Evolutionary conservation across 2,888 invertebrate genomes (phyloP), one percentile per base, ranked within the genome.

Genomic region (Pedicia rivosa): DNA sequence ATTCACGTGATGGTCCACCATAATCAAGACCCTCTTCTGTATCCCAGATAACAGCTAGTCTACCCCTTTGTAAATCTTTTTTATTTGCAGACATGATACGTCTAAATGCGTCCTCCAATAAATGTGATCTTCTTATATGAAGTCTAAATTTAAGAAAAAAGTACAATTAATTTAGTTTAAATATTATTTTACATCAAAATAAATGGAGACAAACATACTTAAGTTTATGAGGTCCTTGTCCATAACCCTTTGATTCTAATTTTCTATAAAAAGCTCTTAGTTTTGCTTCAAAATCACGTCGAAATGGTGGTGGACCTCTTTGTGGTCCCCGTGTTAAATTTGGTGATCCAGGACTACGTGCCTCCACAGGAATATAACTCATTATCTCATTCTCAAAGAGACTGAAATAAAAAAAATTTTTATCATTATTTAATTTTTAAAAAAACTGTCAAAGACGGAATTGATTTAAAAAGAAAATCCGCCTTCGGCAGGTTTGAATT

Each of bases 331-430:
- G 71, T 17, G 84, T 73, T 40, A 83, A 66, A 34, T 83, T 83
- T 7, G 88, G 90, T 2, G 87, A 88, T 31, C 61, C 60, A 43
- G 81, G 78, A 31, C 61, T 54, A 47, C 56, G 52, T 47, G 63
- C 64, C 46, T 67, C 66, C 46, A 69, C 67, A 44, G 88, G 92
- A 54, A 92, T 84, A 65, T 91, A 92, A 50, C 90, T 90, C 92
- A 94, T 91, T 55, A 94, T 92, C 72, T 94, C 92, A 70, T 94
- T 87, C 64, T 95, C 94, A 69, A 94, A 92, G 53, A 92, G 75
- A 71, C 94, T 94, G 72, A 32, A 69, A 67, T 45, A 47, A 52
- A 47, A 44, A 38, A 44, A 44, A 40, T 37, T 34, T 37, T 34
- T 34, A 38, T 10, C 22, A n/a, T n/a, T n/a, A n/a, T n/a, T n/a